Evolutionary conservation across 2,113 vertebrate species (phyloP).

Genomic region (Turnix velox): DNA sequence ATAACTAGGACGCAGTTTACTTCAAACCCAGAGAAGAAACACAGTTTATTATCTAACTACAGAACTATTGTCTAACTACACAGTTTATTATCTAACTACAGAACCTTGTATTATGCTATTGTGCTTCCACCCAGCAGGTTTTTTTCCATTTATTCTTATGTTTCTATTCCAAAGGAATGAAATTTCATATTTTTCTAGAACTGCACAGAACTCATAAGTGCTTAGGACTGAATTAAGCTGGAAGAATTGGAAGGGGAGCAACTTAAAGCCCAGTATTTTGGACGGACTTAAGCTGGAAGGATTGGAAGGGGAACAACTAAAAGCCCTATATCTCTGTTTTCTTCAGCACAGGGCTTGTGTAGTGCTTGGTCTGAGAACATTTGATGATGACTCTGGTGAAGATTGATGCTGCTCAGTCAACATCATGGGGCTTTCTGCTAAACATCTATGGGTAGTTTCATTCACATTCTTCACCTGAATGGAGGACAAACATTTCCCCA

Average conservation of each 20-base stretch:
- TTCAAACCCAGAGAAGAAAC: neutral
- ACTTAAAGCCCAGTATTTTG: neutral
- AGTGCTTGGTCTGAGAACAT: neutral
- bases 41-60: neutral
- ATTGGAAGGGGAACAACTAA: neutral
- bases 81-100: neutral
- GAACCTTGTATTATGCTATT: neutral
- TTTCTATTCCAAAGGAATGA: neutral
- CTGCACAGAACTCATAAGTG: neutral
- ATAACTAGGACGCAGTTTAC: slow-evolving; percentile 31
- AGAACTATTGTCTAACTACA: too few species aligned
- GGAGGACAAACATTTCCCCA: neutral
- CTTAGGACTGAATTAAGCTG: neutral
- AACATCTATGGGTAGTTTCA: neutral
- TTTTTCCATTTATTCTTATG: neutral
- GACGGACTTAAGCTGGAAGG: neutral
- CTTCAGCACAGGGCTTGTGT: neutral
- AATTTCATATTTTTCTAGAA: neutral
- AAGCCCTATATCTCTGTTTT: neutral
- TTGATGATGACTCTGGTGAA: neutral
- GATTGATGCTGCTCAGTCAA: neutral
- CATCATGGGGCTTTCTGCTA: neutral
- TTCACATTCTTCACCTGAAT: neutral
- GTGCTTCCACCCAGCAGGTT: neutral
- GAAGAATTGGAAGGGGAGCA: neutral